Base-by-base conservation (phyloP, 2,113 vertebrate species). In the Pseudorhombus dupliciocellatus region DNA sequence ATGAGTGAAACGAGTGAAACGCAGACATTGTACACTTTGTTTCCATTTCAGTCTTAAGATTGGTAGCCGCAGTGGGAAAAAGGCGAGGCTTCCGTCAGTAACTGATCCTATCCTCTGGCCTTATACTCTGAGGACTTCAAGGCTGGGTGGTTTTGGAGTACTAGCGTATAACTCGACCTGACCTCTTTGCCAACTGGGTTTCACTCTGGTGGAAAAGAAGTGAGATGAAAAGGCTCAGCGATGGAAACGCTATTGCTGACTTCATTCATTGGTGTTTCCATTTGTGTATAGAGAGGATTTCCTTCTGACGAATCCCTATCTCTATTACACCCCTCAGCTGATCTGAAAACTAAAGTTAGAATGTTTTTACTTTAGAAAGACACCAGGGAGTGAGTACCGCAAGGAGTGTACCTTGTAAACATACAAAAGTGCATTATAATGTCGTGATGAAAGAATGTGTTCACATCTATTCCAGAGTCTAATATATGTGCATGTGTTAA, bases 61-160 rank as follows among this genome's bases (percentile, higher is more conserved):
- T 26, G 24, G 7, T 56, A 68, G 7, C 40, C 25, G 57, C 48
- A 56, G 31, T 37, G 54, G 42, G 42, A n/a, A 40, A 70, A 21
- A 54, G 26, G 22, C 22, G 24, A 63, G 16, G 22, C 30, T 20
- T 46, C 58, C 79, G 53, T 70, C 42, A 73, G 66, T 58, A 60
- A 58, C 12, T 52, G 64, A 58, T 74, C 58, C 46, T 57, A 65
- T 71, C 54, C 21, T 51, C 37, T 74, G 26, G 34, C n/a, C 42
- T 59, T 46, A 16, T 37, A 26, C 22, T 57, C 52, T 37, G 40
- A 28, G 52, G 52, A 58, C 22, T 51, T 18, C 55, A 68, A 15
- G 26, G 21, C 42, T 53, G 22, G 26, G 28, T 62, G 53, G 61
- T 42, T 34, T 59, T 11, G 4, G 51, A 72, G 24, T 31, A 50